Percentiles rank a stretch among this genome's conserved stretches.
Evolutionary conservation across 2,797 vertebrate species (phyloP).

Genomic region (Tokudaia muenninki): DNA sequence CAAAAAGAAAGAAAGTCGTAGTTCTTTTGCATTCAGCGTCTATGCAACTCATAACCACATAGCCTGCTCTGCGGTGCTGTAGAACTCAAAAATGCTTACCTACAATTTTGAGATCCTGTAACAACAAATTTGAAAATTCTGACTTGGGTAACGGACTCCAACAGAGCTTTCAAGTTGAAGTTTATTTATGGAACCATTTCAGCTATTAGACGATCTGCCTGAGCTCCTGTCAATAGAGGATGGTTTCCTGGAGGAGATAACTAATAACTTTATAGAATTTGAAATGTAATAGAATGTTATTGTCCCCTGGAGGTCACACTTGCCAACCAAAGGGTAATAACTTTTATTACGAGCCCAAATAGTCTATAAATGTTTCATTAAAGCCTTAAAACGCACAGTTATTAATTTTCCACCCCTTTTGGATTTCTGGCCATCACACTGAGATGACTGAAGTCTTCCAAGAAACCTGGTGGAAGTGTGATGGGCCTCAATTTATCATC

Average conservation of each 20-base stretch:
- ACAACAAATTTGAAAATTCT: slow-evolving; percentile 62
- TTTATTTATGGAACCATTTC: slow-evolving; percentile 70
- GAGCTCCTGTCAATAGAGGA: slow-evolving; percentile 70
- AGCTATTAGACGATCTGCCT: slow-evolving; percentile 56
- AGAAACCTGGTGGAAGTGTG: slow-evolving; percentile 71
- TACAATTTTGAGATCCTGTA: slow-evolving; percentile 40
- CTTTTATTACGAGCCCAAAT: slow-evolving; percentile 83
- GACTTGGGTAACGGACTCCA: slow-evolving; percentile 48
- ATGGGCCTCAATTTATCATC: slow-evolving; percentile 76
- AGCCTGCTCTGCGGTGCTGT: not conserved
- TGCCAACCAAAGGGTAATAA: slow-evolving; percentile 77
- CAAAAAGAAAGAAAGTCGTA: not conserved
- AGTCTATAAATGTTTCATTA: slow-evolving; percentile 86
- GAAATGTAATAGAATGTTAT: slow-evolving; percentile 69
- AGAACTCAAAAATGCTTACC: not conserved
- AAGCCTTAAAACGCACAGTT: slow-evolving; percentile 80
- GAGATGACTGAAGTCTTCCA: slow-evolving; percentile 68
- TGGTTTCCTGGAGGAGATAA: slow-evolving; percentile 72
- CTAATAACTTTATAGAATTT: slow-evolving; percentile 75
- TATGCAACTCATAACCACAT: not conserved
- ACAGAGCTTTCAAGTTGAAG: slow-evolving; percentile 68
- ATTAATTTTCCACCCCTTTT: slow-evolving; percentile 63
- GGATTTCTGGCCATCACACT: slow-evolving; percentile 60
- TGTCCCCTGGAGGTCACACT: slow-evolving; percentile 71
- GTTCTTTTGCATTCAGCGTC: slow-evolving; percentile 7